Percentiles rank a stretch among this genome's conserved stretches.
phyloP scores from a whole-genome alignment of 2,113 vertebrate genomes.

The Emydura subglobosa region DNA sequence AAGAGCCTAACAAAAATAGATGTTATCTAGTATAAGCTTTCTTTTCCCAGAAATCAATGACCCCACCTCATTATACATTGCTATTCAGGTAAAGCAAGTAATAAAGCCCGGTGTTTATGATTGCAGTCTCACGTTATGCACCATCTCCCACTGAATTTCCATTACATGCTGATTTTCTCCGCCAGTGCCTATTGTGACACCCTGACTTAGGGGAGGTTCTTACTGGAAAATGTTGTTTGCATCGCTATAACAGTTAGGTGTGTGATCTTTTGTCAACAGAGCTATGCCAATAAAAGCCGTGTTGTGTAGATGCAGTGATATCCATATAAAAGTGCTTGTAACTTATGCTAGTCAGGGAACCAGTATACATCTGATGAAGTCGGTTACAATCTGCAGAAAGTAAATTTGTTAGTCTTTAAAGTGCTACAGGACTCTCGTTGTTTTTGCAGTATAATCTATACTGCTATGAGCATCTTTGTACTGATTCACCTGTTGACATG shows the following conservation, averaged over 20 bases:
- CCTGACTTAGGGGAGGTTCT: not conserved
- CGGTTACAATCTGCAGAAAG: too few species aligned
- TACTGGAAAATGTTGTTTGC: not conserved
- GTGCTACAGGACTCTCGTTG: too few species aligned
- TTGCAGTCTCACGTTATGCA: not conserved
- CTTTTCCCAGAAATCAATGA: not conserved
- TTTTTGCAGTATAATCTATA: not conserved
- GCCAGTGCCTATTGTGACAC: not conserved
- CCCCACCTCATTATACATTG: not conserved
- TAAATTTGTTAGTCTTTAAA: too few species aligned
- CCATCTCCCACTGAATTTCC: not conserved
- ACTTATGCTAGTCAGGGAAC: not conserved
- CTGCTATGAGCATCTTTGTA: not conserved
- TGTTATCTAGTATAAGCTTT: not conserved
- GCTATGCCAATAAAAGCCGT: not conserved
- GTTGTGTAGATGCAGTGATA: not conserved
- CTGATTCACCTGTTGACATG: not conserved
- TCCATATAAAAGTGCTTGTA: not conserved
- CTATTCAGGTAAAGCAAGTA: not conserved
- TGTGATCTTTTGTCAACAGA: not conserved
- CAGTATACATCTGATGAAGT: too few species aligned
- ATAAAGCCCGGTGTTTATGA: not conserved
- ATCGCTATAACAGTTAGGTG: not conserved
- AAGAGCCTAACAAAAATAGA: not conserved
- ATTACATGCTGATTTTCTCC: not conserved